A percentile compares a stretch with the other conserved stretches of the same genome.
Conservation (phyloP, 2,113 vertebrate genomes). For the Gobio gobio region DNA sequence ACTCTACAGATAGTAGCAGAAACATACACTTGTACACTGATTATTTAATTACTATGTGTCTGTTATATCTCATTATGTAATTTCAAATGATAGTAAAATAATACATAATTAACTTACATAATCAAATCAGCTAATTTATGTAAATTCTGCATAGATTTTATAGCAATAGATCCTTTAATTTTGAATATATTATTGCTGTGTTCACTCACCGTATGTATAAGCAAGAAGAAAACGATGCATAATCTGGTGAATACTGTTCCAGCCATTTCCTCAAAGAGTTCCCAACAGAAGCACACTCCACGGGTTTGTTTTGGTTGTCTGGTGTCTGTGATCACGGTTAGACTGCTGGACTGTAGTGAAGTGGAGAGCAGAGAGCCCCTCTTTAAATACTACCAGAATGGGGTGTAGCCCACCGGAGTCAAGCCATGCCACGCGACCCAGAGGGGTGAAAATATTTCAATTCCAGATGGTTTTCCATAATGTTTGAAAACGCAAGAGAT, state of each 20-base stretch:
- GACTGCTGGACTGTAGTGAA: constrained; percentile 51
- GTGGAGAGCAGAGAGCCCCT: constrained; percentile 46
- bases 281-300: constrained; percentile 6
- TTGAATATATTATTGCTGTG: background rate
- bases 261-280: constrained; percentile 57
- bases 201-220: constrained; percentile 60
- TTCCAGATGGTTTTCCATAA: constrained; percentile 63
- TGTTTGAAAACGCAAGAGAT: constrained; percentile 47
- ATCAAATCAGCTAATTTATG: background rate
- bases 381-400: constrained; percentile 66
- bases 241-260: constrained; percentile 41
- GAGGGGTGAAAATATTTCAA: constrained; percentile 64
- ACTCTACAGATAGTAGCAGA: background rate
- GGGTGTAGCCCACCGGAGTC: constrained; percentile 67
- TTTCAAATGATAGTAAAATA: background rate
- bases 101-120: background rate
- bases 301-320: constrained; percentile 47
- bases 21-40: background rate
- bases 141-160: background rate
- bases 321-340: constrained; percentile 30
- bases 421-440: constrained; percentile 61
- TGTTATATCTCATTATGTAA: background rate
- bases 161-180: background rate
- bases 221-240: constrained; percentile 52
- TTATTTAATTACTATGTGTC: background rate